Evolutionary conservation across 1,140 invertebrate genomes (phyloP), one percentile per base, ranked within the genome.

Genomic region (Trachymyrmex septentrionalis): DNA sequence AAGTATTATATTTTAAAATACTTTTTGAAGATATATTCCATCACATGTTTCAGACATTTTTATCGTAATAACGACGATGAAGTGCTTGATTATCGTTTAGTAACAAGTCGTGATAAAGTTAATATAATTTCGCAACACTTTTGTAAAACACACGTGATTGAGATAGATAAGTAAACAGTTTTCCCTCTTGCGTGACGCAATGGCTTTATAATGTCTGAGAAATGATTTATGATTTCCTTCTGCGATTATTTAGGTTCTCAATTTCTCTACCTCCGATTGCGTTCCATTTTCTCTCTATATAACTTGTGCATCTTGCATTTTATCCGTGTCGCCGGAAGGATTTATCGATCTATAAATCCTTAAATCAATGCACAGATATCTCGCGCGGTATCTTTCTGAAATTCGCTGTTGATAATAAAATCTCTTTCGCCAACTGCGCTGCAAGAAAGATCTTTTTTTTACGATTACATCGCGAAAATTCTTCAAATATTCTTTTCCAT

Each of bases 291-390:
- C 55, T 21, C 67, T 84, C 55, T 7, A 24, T 53, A 30, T 34
- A 16, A 50, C 30, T 71, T 53, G 50, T 16, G 27, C 67, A 72
- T 84, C 55, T 84, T 61, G 50, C 69, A 84, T 84, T 84, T 84
- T 73, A 75, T 84, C 38, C 55, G 4, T 57, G 12, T 73, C 53
- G 24, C 67, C 24, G 24, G n/a, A 67, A 21, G 24, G 12, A 84
- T 75, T 84, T 53, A 48, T 24, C 38, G 67, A 84, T 84, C 69
- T 73, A 84, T 84, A 84, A 84, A 84, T 84, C 69, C 69, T 75
- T 61, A 61, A 73, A 53, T 80, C 80, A 34, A 84, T 71, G 55
- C 69, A 57, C 38, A 85, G 50, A 53, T n/a, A 57, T 19, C 38
- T 24, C 34, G 10, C 30, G n/a, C 61, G 30, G 44, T 57, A 34